Evolutionary conservation across 1,140 invertebrate species (phyloP).

Genomic region (Maconellicoccus hirsutus): DNA sequence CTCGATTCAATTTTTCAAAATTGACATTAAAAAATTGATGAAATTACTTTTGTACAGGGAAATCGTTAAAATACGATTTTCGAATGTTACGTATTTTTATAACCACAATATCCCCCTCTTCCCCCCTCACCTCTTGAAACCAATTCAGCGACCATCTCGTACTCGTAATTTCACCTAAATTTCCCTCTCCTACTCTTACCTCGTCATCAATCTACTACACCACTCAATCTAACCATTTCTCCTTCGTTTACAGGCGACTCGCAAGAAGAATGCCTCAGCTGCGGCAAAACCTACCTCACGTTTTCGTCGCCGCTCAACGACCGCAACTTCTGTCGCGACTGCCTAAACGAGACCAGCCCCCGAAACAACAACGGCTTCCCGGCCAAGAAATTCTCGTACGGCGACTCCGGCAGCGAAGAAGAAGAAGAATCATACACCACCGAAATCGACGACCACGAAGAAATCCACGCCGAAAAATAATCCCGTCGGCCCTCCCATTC

Average conservation of each 20-base stretch:
- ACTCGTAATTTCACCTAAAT: too few relatives aligned
- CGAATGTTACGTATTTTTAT: too few relatives aligned
- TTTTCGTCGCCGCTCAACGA: not conserved
- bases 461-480: not conserved
- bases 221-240: not conserved
- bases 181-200: too few relatives aligned
- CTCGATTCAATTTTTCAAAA: too few relatives aligned
- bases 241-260: not conserved
- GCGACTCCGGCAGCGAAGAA: not conserved
- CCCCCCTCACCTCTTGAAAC: too few relatives aligned
- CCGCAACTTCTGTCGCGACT: not conserved
- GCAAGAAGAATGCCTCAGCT: conserved; percentile 6
- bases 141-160: too few relatives aligned
- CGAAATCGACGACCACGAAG: conserved; percentile 11
- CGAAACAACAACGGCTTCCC: not conserved
- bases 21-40: too few relatives aligned
- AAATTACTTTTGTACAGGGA: too few relatives aligned
- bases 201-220: not conserved
- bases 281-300: not conserved
- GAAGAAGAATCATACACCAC: conserved; percentile 10
- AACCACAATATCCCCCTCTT: too few relatives aligned
- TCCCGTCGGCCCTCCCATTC: too few relatives aligned
- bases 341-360: not conserved
- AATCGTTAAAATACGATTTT: too few relatives aligned
- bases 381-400: conserved; percentile 1